phyloP scores from a whole-genome alignment of 2,113 vertebrate genomes.

The Colossoma macropomum region DNA sequence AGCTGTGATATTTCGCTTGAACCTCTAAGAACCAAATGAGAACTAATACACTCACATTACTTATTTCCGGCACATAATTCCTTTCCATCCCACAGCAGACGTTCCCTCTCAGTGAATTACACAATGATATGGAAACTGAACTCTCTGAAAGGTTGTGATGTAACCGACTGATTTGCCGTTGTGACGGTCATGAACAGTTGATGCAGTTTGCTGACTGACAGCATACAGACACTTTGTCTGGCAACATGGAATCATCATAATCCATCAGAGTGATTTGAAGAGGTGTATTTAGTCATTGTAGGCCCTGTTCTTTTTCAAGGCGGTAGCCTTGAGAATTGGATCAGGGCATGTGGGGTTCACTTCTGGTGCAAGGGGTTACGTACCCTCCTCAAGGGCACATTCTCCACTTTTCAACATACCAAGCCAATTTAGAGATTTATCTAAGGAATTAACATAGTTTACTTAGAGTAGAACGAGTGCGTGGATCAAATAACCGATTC shows the following conservation, averaged over 20 bases:
- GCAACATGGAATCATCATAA: neutral
- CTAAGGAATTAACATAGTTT: slow-evolving; percentile 3
- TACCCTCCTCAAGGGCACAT: neutral
- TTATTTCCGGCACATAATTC: too few species aligned
- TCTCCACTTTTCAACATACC: slow-evolving; percentile 5
- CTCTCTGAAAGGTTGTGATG: neutral
- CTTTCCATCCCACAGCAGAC: too few species aligned
- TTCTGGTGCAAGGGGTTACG: neutral
- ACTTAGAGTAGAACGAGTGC: neutral
- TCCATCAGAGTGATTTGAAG: slow-evolving; percentile 4
- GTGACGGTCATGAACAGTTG: neutral
- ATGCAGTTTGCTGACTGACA: neutral
- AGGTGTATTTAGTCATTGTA: neutral
- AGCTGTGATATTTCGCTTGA: too few species aligned
- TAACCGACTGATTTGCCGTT: neutral
- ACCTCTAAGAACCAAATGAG: too few species aligned
- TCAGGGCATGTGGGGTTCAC: neutral
- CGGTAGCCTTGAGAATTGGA: neutral
- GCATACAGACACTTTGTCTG: neutral
- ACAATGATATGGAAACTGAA: neutral
- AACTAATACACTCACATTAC: too few species aligned
- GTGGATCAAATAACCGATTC: slow-evolving; percentile 11
- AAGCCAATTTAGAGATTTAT: slow-evolving; percentile 4
- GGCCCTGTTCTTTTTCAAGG: slow-evolving; percentile 11
- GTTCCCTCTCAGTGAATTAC: too few species aligned